Conservation (phyloP, 2,888 invertebrate species). For the Thereva unica region DNA sequence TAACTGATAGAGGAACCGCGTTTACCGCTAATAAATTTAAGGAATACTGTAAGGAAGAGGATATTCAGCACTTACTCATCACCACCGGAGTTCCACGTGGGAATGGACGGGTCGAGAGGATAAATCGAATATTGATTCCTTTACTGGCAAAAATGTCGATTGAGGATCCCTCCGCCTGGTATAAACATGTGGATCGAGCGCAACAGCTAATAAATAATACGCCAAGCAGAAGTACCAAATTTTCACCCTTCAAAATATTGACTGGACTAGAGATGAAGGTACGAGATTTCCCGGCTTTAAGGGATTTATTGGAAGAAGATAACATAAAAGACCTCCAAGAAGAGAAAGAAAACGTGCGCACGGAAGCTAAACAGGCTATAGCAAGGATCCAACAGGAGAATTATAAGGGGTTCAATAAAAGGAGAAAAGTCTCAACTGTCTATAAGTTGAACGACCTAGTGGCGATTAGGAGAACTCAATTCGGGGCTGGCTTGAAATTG, state of each 20-base stretch:
- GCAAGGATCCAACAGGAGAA: constrained; percentile 13
- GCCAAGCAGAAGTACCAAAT: constrained; percentile 43
- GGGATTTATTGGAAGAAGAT: constrained; percentile 20
- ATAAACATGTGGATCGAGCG: constrained; percentile 42
- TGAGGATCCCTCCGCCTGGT: constrained; percentile 48
- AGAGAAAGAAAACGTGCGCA: constrained; percentile 1
- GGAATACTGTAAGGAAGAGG: constrained; percentile 48
- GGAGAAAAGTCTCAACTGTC: background rate
- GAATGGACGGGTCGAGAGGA: constrained; percentile 52
- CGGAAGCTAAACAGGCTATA: constrained; percentile 1
- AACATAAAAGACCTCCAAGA: background rate
- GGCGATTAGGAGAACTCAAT: constrained; percentile 29
- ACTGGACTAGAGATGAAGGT: constrained; percentile 27
- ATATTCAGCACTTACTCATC: constrained; percentile 46
- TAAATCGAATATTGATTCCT: constrained; percentile 48
- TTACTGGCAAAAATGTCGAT: constrained; percentile 50
- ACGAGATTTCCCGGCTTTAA: background rate
- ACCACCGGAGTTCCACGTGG: constrained; percentile 49
- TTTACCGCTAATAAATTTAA: constrained; percentile 51
- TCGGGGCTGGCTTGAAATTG: constrained; percentile 15
- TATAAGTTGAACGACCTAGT: constrained; percentile 23
- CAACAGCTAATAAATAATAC: constrained; percentile 47
- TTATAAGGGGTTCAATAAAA: background rate
- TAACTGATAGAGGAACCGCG: constrained; percentile 52
- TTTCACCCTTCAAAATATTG: constrained; percentile 36